Percentiles rank a stretch among this genome's conserved stretches.
Evolutionary conservation across 2,113 vertebrate species (phyloP).

Genomic region (Salvelinus namaycush): DNA sequence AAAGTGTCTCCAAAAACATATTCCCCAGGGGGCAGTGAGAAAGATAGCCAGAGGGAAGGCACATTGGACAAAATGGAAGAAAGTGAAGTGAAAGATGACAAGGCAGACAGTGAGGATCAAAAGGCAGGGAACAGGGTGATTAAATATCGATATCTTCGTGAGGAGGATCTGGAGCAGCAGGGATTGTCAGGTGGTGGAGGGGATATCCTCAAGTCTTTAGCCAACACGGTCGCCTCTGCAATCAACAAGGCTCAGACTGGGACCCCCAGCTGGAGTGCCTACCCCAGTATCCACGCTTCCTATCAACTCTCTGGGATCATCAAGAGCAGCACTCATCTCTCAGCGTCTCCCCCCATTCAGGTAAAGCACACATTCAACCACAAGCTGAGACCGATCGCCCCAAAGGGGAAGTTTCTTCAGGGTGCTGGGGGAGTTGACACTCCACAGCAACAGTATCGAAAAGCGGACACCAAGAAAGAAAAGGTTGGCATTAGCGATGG

Average conservation of each 20-base stretch:
- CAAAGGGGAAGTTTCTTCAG: constrained; percentile 85
- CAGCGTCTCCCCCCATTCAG: constrained; percentile 84
- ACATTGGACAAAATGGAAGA: constrained; percentile 82
- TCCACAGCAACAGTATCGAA: constrained; percentile 77
- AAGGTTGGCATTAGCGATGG: constrained; percentile 79
- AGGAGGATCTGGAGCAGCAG: constrained; percentile 93
- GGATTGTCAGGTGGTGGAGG: constrained; percentile 84
- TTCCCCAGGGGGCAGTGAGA: constrained; percentile 71
- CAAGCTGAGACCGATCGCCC: constrained; percentile 91
- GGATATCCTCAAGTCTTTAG: constrained; percentile 96
- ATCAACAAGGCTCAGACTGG: constrained; percentile 81
- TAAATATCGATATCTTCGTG: constrained; percentile 94
- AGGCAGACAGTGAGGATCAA: constrained; percentile 81
- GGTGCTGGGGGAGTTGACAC: constrained; percentile 64
- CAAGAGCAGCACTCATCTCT: constrained; percentile 77
- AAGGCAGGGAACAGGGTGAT: constrained; percentile 83
- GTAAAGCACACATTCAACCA: constrained; percentile 88
- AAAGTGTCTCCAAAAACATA: constrained; percentile 76
- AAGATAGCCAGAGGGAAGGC: constrained; percentile 78
- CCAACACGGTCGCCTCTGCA: constrained; percentile 86
- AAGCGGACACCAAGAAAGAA: constrained; percentile 89
- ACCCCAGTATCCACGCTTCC: constrained; percentile 96
- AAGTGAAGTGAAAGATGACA: constrained; percentile 78
- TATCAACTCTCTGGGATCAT: constrained; percentile 93
- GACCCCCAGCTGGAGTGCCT: constrained; percentile 89